Conservation (phyloP, 2,113 vertebrate genomes). For the Anseranas semipalmata region DNA sequence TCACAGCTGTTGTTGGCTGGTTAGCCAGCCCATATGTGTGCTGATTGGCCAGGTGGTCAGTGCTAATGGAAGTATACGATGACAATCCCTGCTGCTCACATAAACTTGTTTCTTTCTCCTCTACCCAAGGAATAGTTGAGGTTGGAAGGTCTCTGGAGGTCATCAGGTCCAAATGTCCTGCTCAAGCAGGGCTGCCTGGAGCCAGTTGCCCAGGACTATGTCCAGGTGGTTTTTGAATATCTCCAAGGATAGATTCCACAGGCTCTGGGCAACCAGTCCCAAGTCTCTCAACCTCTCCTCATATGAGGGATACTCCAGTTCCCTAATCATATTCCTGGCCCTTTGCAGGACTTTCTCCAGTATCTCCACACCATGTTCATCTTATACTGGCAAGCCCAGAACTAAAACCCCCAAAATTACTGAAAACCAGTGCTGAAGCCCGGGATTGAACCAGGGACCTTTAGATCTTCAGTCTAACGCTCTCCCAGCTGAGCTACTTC, state of each 20-base stretch:
- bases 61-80: neutral
- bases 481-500: constrained; percentile 69
- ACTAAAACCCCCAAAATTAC: accelerated
- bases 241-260: neutral
- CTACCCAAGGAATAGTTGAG: neutral
- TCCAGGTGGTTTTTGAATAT: neutral
- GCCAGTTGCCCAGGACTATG: no score
- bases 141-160: neutral
- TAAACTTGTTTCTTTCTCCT: neutral
- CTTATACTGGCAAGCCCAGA: accelerated
- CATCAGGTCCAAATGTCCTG: neutral
- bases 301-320: neutral
- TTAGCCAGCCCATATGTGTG: neutral
- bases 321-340: neutral
- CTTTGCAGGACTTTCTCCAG: neutral
- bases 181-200: neutral
- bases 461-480: constrained; percentile 71
- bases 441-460: constrained; percentile 65
- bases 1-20: neutral
- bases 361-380: accelerated
- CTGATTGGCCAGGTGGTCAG: neutral
- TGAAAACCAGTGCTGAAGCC: constrained; percentile 29
- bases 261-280: neutral
- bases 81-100: neutral
- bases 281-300: accelerated